Percentiles rank a stretch among this genome's conserved stretches.
phyloP scores from a whole-genome alignment of 1,140 invertebrate genomes.

The Procambarus virginalis region DNA sequence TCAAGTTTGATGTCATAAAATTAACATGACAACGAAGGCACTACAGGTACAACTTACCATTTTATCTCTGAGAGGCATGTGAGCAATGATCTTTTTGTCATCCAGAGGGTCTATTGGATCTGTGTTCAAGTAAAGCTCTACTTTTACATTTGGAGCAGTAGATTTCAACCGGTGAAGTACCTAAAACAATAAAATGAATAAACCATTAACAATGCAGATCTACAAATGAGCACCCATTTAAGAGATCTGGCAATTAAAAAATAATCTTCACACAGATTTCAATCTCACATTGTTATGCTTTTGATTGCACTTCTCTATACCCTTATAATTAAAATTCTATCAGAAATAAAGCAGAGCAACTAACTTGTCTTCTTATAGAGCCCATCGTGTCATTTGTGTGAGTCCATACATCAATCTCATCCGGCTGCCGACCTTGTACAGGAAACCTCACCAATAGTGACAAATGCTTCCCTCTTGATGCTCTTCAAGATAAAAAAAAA shows the following conservation, averaged over 20 bases:
- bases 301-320: background rate
- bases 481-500: conserved; percentile 77
- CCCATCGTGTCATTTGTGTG: conserved; percentile 95
- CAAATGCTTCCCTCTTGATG: conserved; percentile 92
- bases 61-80: conserved; percentile 92
- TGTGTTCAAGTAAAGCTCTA: conserved; percentile 92
- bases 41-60: conserved; percentile 78
- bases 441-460: conserved; percentile 91
- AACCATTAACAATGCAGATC: too few relatives aligned
- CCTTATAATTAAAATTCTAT: background rate
- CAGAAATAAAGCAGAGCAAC: background rate
- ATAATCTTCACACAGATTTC: too few relatives aligned
- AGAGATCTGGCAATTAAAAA: too few relatives aligned
- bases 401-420: conserved; percentile 93
- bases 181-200: conserved; percentile 71
- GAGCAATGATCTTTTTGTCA: conserved; percentile 90
- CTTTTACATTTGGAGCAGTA: conserved; percentile 79
- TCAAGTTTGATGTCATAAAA: too few relatives aligned
- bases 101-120: conserved; percentile 90
- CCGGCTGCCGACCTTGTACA: conserved; percentile 90
- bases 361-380: conserved; percentile 80
- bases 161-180: conserved; percentile 84
- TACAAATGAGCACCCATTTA: too few relatives aligned
- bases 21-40: too few relatives aligned
- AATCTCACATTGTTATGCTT: background rate